Evolutionary conservation across 2,888 invertebrate species (phyloP), one percentile per base, ranked within the genome.

Genomic region (Charanyca ferruginea): DNA sequence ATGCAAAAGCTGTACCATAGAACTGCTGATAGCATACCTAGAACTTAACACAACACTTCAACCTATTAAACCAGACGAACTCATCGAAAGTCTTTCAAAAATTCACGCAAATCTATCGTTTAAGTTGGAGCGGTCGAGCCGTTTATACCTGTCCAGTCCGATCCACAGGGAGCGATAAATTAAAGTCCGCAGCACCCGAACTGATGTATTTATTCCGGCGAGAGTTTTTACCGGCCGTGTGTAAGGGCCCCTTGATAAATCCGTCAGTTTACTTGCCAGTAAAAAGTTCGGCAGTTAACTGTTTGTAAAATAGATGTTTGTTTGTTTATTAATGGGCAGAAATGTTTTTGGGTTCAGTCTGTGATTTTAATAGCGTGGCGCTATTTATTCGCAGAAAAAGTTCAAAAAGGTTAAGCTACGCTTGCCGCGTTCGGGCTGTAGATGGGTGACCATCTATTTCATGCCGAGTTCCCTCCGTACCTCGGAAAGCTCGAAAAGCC

Each of bases 191-290:
- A 79, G 73, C 73, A 68, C 67, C 67, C 80, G 72, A 84, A 73
- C 81, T 86, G 87, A 87, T 85, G 79, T 82, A 82, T 82, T 77
- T 82, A 82, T 87, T 80, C 87, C 84, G 79, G 66, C 20, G 86
- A 83, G 87, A 84, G 80, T 85, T 85, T 87, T 87, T 85, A 85
- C 85, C 77, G 71, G 62, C 75, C 79, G 82, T 82, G 82, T 85
- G 83, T 84, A 86, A 79, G 81, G 83, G 77, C 86, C 85, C 85
- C 84, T 84, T 86, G 89, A 89, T 88, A 87, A 85, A 85, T 86
- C 82, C 84, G 83, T 82, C 84, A 83, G 77, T 77, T 77, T 73
- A 67, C 64, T 68, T 65, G 51, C 65, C 48, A 51, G 67, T 67
- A 71, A 72, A 76, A 81, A 82, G 65, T 78, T 82, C 53, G 52